Conservation (phyloP, 2,113 vertebrate genomes). For the Colossoma macropomum region DNA sequence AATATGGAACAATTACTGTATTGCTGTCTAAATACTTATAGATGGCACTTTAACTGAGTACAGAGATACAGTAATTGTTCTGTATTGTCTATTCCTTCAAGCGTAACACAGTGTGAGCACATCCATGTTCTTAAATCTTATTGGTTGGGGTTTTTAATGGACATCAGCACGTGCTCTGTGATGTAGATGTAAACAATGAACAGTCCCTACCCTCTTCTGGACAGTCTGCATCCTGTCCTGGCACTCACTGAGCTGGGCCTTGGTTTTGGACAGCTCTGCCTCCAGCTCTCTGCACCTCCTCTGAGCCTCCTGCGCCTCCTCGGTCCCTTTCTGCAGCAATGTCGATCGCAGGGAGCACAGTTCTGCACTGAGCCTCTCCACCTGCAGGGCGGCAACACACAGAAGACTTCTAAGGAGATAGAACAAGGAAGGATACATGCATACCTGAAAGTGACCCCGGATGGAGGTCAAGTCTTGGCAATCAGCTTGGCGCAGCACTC, state of each 20-base stretch:
- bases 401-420: background rate
- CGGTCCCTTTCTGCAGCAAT: conserved; percentile 21
- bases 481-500: conserved; percentile 21
- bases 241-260: conserved; percentile 35
- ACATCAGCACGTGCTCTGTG: background rate
- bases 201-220: conserved; percentile 50
- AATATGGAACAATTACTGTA: no score
- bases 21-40: no score
- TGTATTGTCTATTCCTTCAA: no score
- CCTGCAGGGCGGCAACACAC: conserved; percentile 42
- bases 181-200: background rate
- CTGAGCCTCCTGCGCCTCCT: conserved; percentile 31
- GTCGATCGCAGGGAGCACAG: conserved; percentile 29
- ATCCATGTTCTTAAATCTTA: no score
- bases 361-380: conserved; percentile 52
- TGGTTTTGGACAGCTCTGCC: conserved; percentile 37
- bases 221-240: conserved; percentile 34
- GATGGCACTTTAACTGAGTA: no score
- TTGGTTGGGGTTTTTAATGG: no score
- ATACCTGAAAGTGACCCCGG: conserved; percentile 33
- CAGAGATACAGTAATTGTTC: no score
- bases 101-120: no score
- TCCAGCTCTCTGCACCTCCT: conserved; percentile 37
- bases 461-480: conserved; percentile 35
- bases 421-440: conserved; percentile 3